phyloP scores from a whole-genome alignment of 2,888 invertebrate species.

The Parnassius apollo region DNA sequence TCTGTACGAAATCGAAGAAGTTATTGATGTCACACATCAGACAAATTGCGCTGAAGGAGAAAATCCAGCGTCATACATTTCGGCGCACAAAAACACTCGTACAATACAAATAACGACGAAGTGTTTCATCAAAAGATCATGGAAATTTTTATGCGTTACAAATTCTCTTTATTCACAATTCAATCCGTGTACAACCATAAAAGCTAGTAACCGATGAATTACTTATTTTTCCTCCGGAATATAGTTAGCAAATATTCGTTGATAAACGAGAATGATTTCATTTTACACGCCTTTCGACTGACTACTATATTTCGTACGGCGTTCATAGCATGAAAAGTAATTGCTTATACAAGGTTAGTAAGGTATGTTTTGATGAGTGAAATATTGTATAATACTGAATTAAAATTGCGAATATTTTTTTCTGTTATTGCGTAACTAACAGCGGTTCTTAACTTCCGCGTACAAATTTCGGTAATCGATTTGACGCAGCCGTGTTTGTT shows the following conservation, averaged over 20 bases:
- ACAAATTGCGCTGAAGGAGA: conserved; percentile 74
- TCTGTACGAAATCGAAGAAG: conserved; percentile 72
- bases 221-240: conserved; percentile 10
- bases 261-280: conserved; percentile 12
- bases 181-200: conserved; percentile 17
- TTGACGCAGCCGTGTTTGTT: conserved; percentile 65
- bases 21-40: conserved; percentile 73
- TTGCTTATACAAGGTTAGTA: conserved; percentile 8
- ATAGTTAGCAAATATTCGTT: conserved; percentile 15
- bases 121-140: conserved; percentile 42
- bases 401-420: conserved; percentile 2
- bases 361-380: conserved; percentile 1
- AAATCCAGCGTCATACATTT: conserved; percentile 45
- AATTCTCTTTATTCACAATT: conserved; percentile 44
- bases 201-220: conserved; percentile 14
- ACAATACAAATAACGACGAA: conserved; percentile 31
- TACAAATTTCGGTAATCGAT: conserved; percentile 63
- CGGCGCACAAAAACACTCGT: conserved; percentile 40
- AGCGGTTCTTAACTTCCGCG: conserved; percentile 42
- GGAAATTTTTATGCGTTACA: conserved; percentile 48
- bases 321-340: conserved; percentile 3
- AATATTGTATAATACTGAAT: conserved; percentile 19
- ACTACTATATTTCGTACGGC: conserved; percentile 2
- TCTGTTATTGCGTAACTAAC: conserved; percentile 33
- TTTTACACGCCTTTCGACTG: conserved; percentile 5